Evolutionary conservation across 2,113 vertebrate genomes (phyloP), one percentile per base, ranked within the genome.

Genomic region (Dasyurus viverrinus): DNA sequence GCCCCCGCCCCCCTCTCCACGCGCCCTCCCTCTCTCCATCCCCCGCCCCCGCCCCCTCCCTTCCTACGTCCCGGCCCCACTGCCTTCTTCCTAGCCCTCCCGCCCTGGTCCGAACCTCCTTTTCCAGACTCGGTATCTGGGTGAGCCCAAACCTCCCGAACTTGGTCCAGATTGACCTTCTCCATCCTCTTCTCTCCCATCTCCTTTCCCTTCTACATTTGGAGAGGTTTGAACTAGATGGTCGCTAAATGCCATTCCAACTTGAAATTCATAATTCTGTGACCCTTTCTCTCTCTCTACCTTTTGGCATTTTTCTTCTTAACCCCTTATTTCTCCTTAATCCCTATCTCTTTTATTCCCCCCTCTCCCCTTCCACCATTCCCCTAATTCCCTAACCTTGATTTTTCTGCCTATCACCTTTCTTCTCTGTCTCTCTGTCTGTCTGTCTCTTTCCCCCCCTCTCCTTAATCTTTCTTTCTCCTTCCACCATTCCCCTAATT

Each of bases 1-100:
- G 93, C 96, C 96, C 97, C 97, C 97, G 96, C 96, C 97, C 96
- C 97, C 57, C 95, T 50, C 95, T 60, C 95, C 92, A 68, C 95
- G n/a, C 89, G 26, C n/a, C 47, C 55, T 93, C 95, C 84, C 91
- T 92, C 68, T 76, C 68, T 76, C 14, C 68, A 19, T 76, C 68
- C 36, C 54, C 30, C 68, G 36, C 24, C 68, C 68, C 68, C 68
- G 30, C 60, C 60, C 60, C 60, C 60, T 68, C 60, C 60, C 30
- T 68, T 36, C 60, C 60, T 36, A 68, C 60, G 60, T 68, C 60
- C 60, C 60, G n/a, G 68, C 68, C 68, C 68, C 68, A 8, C 68
- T 84, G 36, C 68, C n/a, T 84, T 42, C 36, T 84, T n/a, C n/a
- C 36, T 11, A 84, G 36, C 68, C 60, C 68, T 42, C 68, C 68